phyloP scores from a whole-genome alignment of 2,113 vertebrate genomes.

The Sapayoa aenigma region DNA sequence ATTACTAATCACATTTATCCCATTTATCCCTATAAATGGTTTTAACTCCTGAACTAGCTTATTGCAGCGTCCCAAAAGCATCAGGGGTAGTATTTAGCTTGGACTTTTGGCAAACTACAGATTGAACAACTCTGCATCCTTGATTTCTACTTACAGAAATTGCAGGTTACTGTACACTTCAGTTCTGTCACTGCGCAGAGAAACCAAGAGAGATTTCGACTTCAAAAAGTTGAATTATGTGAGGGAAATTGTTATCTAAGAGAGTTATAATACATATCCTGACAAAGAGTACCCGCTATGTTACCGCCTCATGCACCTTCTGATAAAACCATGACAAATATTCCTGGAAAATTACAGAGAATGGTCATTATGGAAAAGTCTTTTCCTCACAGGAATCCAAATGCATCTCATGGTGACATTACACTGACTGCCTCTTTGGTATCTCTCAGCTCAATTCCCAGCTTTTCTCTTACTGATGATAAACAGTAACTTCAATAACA shows the following conservation, averaged over 20 bases:
- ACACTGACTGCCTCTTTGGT: neutral
- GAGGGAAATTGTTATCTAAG: neutral
- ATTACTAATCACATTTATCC: neutral
- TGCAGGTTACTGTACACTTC: neutral
- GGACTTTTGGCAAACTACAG: neutral
- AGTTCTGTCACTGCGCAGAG: neutral
- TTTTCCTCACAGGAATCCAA: neutral
- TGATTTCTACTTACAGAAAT: neutral
- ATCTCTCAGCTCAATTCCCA: neutral
- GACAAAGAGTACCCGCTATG: neutral
- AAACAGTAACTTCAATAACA: neutral
- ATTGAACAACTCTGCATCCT: neutral
- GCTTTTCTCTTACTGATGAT: neutral
- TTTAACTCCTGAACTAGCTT: neutral
- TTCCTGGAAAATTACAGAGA: neutral
- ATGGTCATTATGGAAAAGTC: neutral
- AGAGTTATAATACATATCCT: neutral
- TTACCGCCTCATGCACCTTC: neutral
- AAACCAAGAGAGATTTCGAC: neutral
- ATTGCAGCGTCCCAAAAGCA: neutral
- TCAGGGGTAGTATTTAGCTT: neutral
- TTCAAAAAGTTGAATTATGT: neutral
- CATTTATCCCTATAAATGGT: neutral
- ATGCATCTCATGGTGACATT: neutral
- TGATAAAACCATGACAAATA: neutral